Percentiles rank a stretch among this genome's conserved stretches.
Evolutionary conservation across 1,140 invertebrate species (phyloP).

Genomic region (Gonatopus flavifemur): DNA sequence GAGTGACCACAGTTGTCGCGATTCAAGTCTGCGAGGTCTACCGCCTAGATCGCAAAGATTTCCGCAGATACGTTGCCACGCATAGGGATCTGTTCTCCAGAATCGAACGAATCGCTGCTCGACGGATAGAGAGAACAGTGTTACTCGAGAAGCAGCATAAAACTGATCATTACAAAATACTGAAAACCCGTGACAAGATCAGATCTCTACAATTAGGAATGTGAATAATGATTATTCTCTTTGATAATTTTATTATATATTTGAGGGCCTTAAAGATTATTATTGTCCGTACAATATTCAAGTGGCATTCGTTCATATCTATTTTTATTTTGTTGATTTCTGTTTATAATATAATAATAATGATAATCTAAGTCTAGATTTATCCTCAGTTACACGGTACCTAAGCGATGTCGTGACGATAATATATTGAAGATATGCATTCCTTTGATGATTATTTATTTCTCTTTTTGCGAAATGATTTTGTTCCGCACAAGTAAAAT

Average conservation of each 20-base stretch:
- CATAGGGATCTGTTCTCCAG: slow-evolving; percentile 42
- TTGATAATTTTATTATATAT: slow-evolving; percentile 42
- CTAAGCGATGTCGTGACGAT: slow-evolving; percentile 36
- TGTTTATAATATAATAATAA: slow-evolving; percentile 39
- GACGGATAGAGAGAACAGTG: slow-evolving; percentile 43
- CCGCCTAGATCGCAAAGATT: slow-evolving; percentile 54
- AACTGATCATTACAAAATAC: background rate
- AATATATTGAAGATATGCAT: slow-evolving; percentile 32
- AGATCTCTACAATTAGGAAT: background rate
- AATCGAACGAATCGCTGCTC: slow-evolving; percentile 44
- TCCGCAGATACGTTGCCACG: slow-evolving; percentile 48
- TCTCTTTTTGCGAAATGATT: background rate
- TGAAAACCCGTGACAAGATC: background rate
- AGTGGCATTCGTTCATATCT: slow-evolving; percentile 40
- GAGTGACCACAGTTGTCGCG: slow-evolving; percentile 50
- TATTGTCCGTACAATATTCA: slow-evolving; percentile 54
- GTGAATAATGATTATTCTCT: slow-evolving; percentile 12
- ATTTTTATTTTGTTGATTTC: slow-evolving; percentile 39
- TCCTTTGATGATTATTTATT: background rate
- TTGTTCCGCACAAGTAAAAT: too few relatives aligned
- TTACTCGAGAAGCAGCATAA: slow-evolving; percentile 46
- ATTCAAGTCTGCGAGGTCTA: slow-evolving; percentile 51
- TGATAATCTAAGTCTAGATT: slow-evolving; percentile 39
- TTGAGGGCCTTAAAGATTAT: slow-evolving; percentile 52
- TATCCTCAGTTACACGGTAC: slow-evolving; percentile 42